Percentiles rank a stretch among this genome's conserved stretches.
These are phyloP conservation scores for Agrochola lota DNA, from an alignment of 2,888 invertebrate genomes.

Conservation along the genomic window DNA sequence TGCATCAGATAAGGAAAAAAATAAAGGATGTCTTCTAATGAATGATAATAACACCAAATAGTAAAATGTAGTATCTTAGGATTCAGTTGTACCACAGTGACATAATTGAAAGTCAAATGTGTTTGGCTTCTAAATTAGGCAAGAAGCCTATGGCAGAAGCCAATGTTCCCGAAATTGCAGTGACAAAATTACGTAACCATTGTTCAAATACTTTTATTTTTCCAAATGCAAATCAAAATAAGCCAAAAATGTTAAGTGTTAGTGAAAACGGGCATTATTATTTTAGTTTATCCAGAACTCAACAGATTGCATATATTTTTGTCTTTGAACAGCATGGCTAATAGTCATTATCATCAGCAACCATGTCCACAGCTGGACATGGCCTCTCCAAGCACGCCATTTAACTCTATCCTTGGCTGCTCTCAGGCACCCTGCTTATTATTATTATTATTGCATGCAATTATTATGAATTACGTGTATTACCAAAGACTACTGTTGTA, in stretches of 20 bases:
- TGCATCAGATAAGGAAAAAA: too few relatives aligned
- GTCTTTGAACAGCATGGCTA: not conserved
- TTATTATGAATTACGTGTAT: not conserved
- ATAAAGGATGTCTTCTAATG: too few relatives aligned
- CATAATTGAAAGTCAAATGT: not conserved
- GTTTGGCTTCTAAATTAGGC: not conserved
- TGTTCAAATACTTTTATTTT: not conserved
- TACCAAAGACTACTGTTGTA: not conserved
- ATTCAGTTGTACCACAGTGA: not conserved
- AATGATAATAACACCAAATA: not conserved
- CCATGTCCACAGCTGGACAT: not conserved
- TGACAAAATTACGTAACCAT: not conserved
- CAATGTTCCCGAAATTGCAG: not conserved
- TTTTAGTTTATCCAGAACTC: not conserved
- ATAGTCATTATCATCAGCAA: not conserved
- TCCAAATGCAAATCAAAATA: not conserved
- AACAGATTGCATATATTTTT: not conserved
- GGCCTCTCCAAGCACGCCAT: not conserved
- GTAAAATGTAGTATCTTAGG: not conserved
- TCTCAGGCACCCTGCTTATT: not conserved
- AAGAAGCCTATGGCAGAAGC: too few relatives aligned
- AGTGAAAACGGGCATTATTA: not conserved
- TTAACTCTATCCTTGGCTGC: not conserved
- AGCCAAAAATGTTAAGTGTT: not conserved
- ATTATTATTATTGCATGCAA: conserved; percentile 25